These are phyloP conservation scores for Diaperis boleti DNA, from an alignment of 2,888 invertebrate species.

Conservation along the genomic window DNA sequence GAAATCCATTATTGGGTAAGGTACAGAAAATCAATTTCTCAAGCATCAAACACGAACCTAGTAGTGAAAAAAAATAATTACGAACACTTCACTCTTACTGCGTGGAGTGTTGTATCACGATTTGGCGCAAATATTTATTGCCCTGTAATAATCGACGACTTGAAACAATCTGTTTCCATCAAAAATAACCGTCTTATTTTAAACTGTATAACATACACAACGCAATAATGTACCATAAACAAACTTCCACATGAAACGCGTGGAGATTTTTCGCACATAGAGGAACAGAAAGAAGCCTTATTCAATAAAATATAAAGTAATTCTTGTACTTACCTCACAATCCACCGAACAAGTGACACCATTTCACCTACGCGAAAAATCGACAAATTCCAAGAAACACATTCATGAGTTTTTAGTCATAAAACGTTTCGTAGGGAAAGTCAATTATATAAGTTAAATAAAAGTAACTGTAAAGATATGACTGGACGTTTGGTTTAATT, in stretches of 20 bases:
- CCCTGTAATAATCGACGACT: slow-evolving; percentile 28
- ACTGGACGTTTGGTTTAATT: no score
- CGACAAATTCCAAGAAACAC: background rate
- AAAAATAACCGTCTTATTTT: slow-evolving; percentile 37
- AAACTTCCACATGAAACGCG: slow-evolving; percentile 37
- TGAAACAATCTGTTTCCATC: slow-evolving; percentile 37
- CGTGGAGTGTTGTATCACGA: slow-evolving; percentile 4
- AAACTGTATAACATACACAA: slow-evolving; percentile 29
- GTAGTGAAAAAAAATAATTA: no score
- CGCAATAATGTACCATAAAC: slow-evolving; percentile 40
- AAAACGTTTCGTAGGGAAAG: no score
- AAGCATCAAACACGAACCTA: no score
- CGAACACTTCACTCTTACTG: background rate
- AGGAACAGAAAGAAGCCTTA: slow-evolving; percentile 18
- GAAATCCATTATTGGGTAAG: no score
- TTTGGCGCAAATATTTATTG: slow-evolving; percentile 12
- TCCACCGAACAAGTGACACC: slow-evolving; percentile 15
- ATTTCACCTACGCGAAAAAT: slow-evolving; percentile 10
- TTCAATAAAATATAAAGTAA: slow-evolving; percentile 14
- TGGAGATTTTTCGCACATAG: slow-evolving; percentile 32
- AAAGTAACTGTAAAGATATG: no score
- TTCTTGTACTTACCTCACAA: slow-evolving; percentile 17
- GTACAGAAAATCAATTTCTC: no score
- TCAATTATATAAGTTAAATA: no score
- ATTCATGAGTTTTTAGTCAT: background rate